phyloP scores from a whole-genome alignment of 2,113 vertebrate genomes.

The Pica pica region DNA sequence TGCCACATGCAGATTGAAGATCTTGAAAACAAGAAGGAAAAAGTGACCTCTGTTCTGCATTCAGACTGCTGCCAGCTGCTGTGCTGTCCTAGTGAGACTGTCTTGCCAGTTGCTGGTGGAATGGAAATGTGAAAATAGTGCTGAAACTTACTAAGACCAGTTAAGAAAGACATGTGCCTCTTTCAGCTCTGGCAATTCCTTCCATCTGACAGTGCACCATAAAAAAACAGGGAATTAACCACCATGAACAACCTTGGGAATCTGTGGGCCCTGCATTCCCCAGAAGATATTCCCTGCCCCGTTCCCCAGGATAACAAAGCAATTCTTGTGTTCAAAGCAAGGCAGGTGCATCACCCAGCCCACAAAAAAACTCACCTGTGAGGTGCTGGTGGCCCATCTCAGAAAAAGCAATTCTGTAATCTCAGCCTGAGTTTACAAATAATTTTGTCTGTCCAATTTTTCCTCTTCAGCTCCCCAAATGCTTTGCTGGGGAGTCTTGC shows the following conservation, averaged over 20 bases:
- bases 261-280: neutral
- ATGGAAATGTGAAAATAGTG: neutral
- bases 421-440: neutral
- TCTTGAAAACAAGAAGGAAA: neutral
- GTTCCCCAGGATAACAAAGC: neutral
- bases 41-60: neutral
- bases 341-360: neutral
- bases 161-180: accelerated
- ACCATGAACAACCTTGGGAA: neutral
- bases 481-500: neutral
- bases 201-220: neutral
- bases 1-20: neutral
- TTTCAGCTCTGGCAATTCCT: neutral
- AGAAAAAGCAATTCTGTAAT: neutral
- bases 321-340: neutral
- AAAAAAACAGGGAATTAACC: neutral
- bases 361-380: neutral
- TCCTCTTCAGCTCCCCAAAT: neutral
- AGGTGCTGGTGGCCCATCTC: neutral
- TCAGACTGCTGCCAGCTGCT: neutral
- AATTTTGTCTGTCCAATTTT: neutral
- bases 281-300: neutral
- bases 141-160: neutral
- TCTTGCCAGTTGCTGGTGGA: neutral
- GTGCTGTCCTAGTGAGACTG: accelerated